These are phyloP conservation scores for Hippocampus abdominalis DNA, from an alignment of 2,113 vertebrate genomes.

Conservation along the genomic window DNA sequence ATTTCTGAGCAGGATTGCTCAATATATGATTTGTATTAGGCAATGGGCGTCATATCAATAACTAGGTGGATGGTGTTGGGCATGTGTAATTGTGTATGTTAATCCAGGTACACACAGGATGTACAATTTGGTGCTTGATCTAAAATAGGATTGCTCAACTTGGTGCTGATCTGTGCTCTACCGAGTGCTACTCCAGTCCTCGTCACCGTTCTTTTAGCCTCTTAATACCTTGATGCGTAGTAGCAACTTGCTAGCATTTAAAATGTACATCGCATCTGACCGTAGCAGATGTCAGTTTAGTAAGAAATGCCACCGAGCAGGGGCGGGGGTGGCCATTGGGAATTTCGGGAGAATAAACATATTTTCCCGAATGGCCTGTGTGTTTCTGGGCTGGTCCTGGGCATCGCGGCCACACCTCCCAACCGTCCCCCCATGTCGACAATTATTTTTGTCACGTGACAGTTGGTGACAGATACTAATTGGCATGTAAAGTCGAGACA, in stretches of 20 bases:
- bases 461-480: not conserved
- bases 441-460: too few relatives aligned
- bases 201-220: not conserved
- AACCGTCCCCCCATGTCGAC: too few relatives aligned
- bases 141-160: not conserved
- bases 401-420: too few relatives aligned
- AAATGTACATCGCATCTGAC: constrained; percentile 42
- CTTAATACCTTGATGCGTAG: constrained; percentile 8
- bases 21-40: not conserved
- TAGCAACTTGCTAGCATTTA: constrained; percentile 11
- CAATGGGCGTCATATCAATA: not conserved
- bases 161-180: not conserved
- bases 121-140: not conserved
- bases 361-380: too few relatives aligned
- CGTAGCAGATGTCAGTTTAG: constrained; percentile 43
- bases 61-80: not conserved
- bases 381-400: too few relatives aligned
- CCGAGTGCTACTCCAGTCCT: not conserved
- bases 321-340: constrained; percentile 12
- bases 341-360: too few relatives aligned
- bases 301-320: constrained; percentile 15
- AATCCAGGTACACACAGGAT: not conserved
- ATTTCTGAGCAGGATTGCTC: not conserved
- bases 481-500: not conserved
- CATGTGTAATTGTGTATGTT: not conserved